phyloP scores from a whole-genome alignment of 2,888 invertebrate species.

The Drosophila nr. perissopoda region DNA sequence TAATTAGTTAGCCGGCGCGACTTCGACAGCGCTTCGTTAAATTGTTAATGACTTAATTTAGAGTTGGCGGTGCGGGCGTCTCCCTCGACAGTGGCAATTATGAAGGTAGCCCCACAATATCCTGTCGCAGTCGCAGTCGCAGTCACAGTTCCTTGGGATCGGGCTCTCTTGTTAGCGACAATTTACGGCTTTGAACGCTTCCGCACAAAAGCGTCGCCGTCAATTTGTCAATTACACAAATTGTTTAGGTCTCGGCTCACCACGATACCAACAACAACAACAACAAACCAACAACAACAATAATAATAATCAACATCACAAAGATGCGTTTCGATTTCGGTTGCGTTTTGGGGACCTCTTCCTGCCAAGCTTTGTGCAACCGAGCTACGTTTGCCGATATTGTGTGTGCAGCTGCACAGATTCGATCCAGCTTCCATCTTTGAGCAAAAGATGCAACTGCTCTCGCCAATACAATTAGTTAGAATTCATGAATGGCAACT shows the following conservation, averaged over 20 bases:
- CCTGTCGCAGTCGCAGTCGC: slow-evolving; percentile 37
- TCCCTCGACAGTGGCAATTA: slow-evolving; percentile 56
- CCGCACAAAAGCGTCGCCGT: slow-evolving; percentile 81
- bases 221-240: slow-evolving; percentile 84
- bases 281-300: slow-evolving; percentile 21
- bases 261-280: slow-evolving; percentile 41
- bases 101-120: slow-evolving; percentile 41
- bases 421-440: slow-evolving; percentile 65
- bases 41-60: slow-evolving; percentile 82
- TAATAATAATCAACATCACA: slow-evolving; percentile 38
- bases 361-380: slow-evolving; percentile 64
- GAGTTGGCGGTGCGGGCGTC: slow-evolving; percentile 57
- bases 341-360: slow-evolving; percentile 47
- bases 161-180: slow-evolving; percentile 80
- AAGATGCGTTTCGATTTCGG: slow-evolving; percentile 57
- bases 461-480: slow-evolving; percentile 81
- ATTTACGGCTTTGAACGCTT: slow-evolving; percentile 80
- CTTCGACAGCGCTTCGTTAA: slow-evolving; percentile 66
- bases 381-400: slow-evolving; percentile 54
- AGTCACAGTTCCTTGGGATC: slow-evolving; percentile 23
- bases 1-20: slow-evolving; percentile 80
- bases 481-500: slow-evolving; percentile 81
- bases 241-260: slow-evolving; percentile 71
- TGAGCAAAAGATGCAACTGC: slow-evolving; percentile 65
- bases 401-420: slow-evolving; percentile 80